Percentiles rank a stretch among this genome's conserved stretches.
phyloP scores from a whole-genome alignment of 2,797 vertebrate genomes.

The Gymnocypris eckloni region DNA sequence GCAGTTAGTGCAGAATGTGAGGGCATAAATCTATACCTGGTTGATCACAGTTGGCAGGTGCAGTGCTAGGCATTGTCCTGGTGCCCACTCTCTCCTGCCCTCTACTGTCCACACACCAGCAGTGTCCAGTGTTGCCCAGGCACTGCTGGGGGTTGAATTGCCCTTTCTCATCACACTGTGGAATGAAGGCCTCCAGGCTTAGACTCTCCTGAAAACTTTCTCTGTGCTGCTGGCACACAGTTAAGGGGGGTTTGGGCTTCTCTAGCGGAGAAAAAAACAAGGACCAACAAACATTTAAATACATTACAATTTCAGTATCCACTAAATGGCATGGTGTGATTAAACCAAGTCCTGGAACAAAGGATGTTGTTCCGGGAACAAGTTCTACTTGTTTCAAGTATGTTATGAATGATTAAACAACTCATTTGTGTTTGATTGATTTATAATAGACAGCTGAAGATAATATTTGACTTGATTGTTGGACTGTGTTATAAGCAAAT shows the following conservation, averaged over 20 bases:
- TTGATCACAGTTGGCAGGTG: constrained; percentile 42
- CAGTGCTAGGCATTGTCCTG: constrained; percentile 69
- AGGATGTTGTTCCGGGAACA: background rate
- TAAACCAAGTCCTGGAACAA: constrained; percentile 10
- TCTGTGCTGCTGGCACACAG: constrained; percentile 23
- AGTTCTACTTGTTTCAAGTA: background rate
- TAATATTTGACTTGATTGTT: background rate
- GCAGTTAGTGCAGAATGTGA: background rate
- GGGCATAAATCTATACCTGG: constrained; percentile 36
- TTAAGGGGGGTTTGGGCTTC: background rate
- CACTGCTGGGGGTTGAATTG: constrained; percentile 88
- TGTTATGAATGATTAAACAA: background rate
- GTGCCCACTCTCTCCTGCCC: constrained; percentile 89
- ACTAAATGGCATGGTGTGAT: background rate
- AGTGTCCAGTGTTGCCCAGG: constrained; percentile 85
- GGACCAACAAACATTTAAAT: background rate
- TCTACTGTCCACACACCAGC: constrained; percentile 93
- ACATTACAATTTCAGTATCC: background rate
- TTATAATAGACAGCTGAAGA: background rate
- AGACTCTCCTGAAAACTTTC: constrained; percentile 20
- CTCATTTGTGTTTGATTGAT: background rate
- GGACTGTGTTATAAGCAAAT: background rate
- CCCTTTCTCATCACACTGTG: constrained; percentile 88
- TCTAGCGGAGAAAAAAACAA: background rate
- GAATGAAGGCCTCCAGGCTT: constrained; percentile 79